Percentiles rank a stretch among this genome's conserved stretches.
phyloP scores from a whole-genome alignment of 1,140 invertebrate genomes.

The Chironomus striatipennis region DNA sequence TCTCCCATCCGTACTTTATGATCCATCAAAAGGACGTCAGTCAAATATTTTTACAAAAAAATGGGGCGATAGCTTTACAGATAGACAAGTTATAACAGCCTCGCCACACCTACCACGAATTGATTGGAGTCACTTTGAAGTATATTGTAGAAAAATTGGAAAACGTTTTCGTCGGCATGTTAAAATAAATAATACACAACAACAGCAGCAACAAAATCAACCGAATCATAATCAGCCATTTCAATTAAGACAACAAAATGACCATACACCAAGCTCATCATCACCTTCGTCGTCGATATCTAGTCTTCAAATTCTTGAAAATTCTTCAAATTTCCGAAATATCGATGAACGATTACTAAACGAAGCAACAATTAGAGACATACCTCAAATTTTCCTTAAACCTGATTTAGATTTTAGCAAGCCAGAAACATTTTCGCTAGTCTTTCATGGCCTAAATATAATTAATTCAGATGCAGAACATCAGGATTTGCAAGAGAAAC shows the following conservation, averaged over 20 bases:
- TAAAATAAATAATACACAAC: conserved; percentile 31
- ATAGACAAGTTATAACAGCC: conserved; percentile 63
- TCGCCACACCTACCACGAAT: conserved; percentile 79
- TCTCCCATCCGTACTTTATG: conserved; percentile 91
- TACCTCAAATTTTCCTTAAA: conserved; percentile 83
- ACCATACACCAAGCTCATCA: conserved; percentile 24
- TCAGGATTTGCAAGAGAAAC: conserved; percentile 49
- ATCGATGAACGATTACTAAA: conserved; percentile 39
- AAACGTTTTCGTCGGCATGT: conserved; percentile 51
- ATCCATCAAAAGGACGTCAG: conserved; percentile 84
- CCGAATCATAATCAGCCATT: not conserved
- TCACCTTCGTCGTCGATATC: not conserved
- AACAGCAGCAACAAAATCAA: conserved; percentile 28
- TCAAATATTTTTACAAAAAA: conserved; percentile 93
- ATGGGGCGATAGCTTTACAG: conserved; percentile 93
- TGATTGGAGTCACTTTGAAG: conserved; percentile 73
- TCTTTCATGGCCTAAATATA: conserved; percentile 59
- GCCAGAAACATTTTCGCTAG: conserved; percentile 71
- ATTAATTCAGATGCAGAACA: conserved; percentile 39
- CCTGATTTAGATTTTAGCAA: conserved; percentile 73
- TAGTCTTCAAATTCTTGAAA: conserved; percentile 26
- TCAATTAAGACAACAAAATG: not conserved
- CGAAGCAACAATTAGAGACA: conserved; percentile 44
- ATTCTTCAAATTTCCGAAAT: conserved; percentile 27
- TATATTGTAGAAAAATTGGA: conserved; percentile 72